Base-by-base conservation (phyloP, 1,140 invertebrate genomes). In the Trachymyrmex septentrionalis region DNA sequence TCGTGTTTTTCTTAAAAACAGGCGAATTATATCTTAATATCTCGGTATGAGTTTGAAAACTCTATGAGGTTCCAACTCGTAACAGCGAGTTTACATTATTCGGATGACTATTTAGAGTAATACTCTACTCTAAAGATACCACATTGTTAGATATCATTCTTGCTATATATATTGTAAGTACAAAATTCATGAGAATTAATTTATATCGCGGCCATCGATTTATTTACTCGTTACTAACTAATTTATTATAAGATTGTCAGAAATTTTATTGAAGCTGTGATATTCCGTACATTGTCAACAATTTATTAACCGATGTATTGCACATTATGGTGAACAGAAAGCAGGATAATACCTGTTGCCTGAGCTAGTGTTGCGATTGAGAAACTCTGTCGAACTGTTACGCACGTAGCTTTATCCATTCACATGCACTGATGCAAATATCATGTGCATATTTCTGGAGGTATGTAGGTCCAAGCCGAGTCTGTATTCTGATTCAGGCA, bases 401-500 rank as follows among this genome's bases (percentile, higher is more conserved):
- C 34, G 61, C 69, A 30, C 53, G 73, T 87, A 87, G 71, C 81
- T 90, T 90, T 84, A 64, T 73, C 76, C 75, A 82, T 82, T 75
- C 50, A 77, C 44, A 84, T 77, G 34, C 53, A 61, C 63, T 16
- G 50, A 87, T 77, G 75, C 81, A 81, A 75, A 77, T 85, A 85
- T 87, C 80, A 87, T 76, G 75, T 85, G 61, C 76, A 71, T 69
- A 69, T 78, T 57, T 64, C 44, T 75, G 34, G 27, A 75, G 75
- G 72, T 61, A 85, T 63, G 76, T 81, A 87, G 71, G 53, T 85
- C 63, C 75, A 63, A 57, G 44, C n/a, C 57, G 48, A 71, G 85
- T 50, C 73, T 84, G 85, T 69, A 89, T 90, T 90, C 89, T 90
- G 86, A 90, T 90, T 69, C 86, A 81, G 44, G 57, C 59, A 64